Conservation (phyloP, 2,888 invertebrate species). For the Steinernema carpocapsae region DNA sequence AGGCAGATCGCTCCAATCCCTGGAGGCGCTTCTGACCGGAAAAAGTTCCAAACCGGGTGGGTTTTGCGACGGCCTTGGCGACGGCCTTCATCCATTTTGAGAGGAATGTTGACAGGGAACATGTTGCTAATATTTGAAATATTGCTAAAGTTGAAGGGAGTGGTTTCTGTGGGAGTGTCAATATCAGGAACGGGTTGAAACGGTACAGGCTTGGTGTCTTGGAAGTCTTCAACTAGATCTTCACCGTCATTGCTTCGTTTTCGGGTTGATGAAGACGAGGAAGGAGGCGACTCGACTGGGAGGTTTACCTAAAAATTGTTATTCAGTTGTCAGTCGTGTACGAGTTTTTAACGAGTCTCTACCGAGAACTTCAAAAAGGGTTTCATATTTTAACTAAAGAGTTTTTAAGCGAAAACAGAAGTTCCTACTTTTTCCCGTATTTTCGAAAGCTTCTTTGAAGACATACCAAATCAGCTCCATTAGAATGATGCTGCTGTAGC, state of each 20-base stretch:
- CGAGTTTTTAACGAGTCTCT: background rate
- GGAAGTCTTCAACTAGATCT: background rate
- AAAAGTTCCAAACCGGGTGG: slow-evolving; percentile 19
- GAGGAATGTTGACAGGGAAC: background rate
- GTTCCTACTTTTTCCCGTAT: no score
- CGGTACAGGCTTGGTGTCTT: background rate
- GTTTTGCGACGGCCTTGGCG: slow-evolving; percentile 28
- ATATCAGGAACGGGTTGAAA: background rate
- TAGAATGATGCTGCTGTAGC: slow-evolving; percentile 1
- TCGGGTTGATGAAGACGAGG: background rate
- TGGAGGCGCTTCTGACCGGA: background rate
- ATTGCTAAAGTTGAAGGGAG: background rate
- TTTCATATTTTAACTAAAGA: background rate
- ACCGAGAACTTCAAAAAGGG: background rate
- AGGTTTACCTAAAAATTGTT: background rate
- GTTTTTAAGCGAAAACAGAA: no score
- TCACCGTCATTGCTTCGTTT: slow-evolving; percentile 20
- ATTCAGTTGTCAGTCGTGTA: background rate
- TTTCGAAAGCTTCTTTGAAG: background rate
- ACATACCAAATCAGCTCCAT: slow-evolving; percentile 3
- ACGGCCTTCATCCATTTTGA: background rate
- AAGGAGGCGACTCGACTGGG: slow-evolving; percentile 4
- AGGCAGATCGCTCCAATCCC: background rate
- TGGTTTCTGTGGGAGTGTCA: background rate
- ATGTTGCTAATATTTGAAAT: background rate